Base-by-base conservation (phyloP, 2,113 vertebrate genomes). In the Eubucco bourcierii region DNA sequence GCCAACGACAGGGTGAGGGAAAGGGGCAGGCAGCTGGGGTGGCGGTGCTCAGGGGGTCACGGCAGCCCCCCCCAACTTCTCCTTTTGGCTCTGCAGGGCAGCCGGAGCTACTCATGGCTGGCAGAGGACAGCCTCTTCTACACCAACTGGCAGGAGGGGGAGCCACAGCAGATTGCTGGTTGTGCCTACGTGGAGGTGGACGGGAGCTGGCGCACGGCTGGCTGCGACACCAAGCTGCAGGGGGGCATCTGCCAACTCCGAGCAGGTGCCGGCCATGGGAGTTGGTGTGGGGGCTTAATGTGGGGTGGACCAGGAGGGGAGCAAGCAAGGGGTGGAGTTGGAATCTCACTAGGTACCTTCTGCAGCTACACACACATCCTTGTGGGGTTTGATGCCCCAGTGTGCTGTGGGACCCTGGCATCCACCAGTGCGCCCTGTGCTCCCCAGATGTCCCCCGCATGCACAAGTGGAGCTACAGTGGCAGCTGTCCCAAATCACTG, bases 131-230 rank as follows among this genome's bases (percentile, higher is more conserved):
- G 97, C 1, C 81, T 99, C 77, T 94, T 94, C 56, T 99, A 98
- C 41, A 95, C 96, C 68, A 98, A 98, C 97, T 99, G 99, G 99
- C 98, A 97, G 87, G 98, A 98, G 0, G 98, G 98, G 47, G 98
- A 99, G 93, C 99, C 99, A 25, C 98, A 97, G 94, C 98, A 97
- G 47, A 64, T 97, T 14, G 73, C 97, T 1, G 98, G 99, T 70
- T 99, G 99, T 19, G 97, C 98, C 96, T 98, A 98, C 89, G 97
- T 99, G 98, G 98, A 98, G 1, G 87, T 39, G 3, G 97, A 97
- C 0, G 99, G 99, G 27, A 97, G 97, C 66, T 99, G 99, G 99
- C 98, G 97, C 56, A 98, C 98, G 16, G 96, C 97, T 15, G 77
- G 93, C 89, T 99, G 99, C 2, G 97, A 99, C 61, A 95, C 96